These are phyloP conservation scores for Dryadula phaetusa DNA, from an alignment of 2,888 invertebrate genomes.

Conservation along the genomic window DNA sequence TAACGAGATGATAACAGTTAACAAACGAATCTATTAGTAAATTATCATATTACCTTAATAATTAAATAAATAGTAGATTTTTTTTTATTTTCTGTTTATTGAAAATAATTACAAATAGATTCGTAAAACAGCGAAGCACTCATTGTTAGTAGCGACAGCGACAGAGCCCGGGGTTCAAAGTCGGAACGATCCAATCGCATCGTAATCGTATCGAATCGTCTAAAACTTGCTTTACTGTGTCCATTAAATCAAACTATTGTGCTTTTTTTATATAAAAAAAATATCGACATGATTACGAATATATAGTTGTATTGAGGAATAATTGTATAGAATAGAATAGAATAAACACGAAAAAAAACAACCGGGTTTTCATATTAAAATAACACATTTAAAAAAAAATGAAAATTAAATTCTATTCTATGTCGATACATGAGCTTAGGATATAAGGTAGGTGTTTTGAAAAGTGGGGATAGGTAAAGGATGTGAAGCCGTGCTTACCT, in stretches of 20 bases:
- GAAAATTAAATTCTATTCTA: neutral
- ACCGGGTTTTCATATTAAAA: no score
- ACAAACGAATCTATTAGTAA: constrained; percentile 29
- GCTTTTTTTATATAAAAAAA: constrained; percentile 1
- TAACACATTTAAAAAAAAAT: neutral
- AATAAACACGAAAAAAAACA: neutral
- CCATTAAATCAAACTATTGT: constrained; percentile 3
- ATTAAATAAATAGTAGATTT: no score
- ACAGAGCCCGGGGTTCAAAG: constrained; percentile 18
- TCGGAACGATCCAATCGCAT: constrained; percentile 13
- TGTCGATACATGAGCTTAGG: neutral
- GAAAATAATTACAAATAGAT: constrained; percentile 25
- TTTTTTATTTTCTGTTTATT: neutral
- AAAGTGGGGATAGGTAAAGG: neutral
- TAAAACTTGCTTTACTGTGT: constrained; percentile 1
- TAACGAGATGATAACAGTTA: constrained; percentile 23
- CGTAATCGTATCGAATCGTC: constrained; percentile 19
- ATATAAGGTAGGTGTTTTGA: neutral
- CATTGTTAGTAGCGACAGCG: constrained; percentile 40
- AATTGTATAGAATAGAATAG: neutral
- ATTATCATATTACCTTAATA: neutral
- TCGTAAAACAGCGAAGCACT: constrained; percentile 33
- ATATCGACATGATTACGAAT: constrained; percentile 20
- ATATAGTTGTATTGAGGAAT: neutral
- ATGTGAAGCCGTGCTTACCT: constrained; percentile 84